Conservation (phyloP, 2,888 invertebrate genomes). For the Stenchaetothrips biformis region DNA sequence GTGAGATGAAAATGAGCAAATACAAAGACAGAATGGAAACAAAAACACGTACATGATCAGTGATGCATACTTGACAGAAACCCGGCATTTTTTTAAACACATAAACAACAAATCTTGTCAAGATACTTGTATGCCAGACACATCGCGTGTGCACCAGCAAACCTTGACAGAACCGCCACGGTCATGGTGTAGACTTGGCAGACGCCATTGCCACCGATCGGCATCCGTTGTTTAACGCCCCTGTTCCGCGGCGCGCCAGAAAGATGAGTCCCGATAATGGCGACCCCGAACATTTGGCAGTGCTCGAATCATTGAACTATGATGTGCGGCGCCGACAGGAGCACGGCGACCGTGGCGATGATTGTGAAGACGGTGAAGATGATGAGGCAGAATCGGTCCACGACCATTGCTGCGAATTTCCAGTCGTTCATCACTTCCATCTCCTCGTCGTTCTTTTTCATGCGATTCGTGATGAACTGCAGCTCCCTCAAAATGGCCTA, state of each 20-base stretch:
- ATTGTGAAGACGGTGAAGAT: conserved; percentile 92
- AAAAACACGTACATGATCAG: background rate
- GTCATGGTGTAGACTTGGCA: background rate
- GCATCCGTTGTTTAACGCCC: background rate
- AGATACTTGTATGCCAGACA: no score
- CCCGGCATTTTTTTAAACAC: background rate
- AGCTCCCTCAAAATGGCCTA: conserved; percentile 87
- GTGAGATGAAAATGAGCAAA: background rate
- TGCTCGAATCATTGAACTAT: conserved; percentile 71
- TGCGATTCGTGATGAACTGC: conserved; percentile 88
- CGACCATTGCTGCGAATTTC: conserved; percentile 98
- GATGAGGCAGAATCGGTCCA: conserved; percentile 93
- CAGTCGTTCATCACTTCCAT: conserved; percentile 91
- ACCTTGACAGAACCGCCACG: background rate
- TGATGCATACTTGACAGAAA: background rate
- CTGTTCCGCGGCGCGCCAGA: background rate
- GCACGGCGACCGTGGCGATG: conserved; percentile 85
- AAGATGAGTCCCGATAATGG: background rate
- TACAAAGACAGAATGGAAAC: background rate
- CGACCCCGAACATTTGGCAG: background rate
- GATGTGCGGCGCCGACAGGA: conserved; percentile 89
- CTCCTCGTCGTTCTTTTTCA: conserved; percentile 92
- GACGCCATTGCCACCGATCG: background rate
- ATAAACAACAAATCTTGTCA: no score
- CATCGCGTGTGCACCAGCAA: no score